Evolutionary conservation across 2,113 vertebrate genomes (phyloP).

Genomic region (Prunella fulvescens): DNA sequence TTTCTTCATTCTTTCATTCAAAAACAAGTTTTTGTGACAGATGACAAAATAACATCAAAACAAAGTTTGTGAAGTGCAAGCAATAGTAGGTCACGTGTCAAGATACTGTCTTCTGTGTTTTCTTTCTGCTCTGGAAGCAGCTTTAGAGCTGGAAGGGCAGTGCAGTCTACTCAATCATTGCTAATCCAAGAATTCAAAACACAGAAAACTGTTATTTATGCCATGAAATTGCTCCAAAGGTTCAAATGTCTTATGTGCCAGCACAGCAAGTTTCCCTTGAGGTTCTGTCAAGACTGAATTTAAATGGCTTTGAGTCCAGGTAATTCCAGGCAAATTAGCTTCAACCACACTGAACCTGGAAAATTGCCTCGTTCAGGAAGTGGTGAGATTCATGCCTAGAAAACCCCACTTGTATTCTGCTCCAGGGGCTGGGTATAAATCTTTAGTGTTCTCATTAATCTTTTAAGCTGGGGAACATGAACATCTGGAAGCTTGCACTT

Average conservation of each 20-base stretch:
- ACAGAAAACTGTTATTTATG: slow-evolving; percentile 1
- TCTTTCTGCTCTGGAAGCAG: not conserved
- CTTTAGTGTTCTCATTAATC: slow-evolving; percentile 56
- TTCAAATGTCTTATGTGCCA: not conserved
- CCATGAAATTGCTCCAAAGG: not conserved
- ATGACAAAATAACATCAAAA: not conserved
- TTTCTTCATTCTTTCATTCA: not conserved
- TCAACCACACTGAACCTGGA: slow-evolving; percentile 1
- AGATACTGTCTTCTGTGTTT: not conserved
- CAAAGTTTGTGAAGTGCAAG: not conserved
- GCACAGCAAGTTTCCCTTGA: slow-evolving; percentile 15
- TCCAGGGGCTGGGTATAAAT: slow-evolving; percentile 44
- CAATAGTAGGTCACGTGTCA: not conserved
- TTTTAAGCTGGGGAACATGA: slow-evolving; percentile 51
- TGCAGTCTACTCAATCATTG: not conserved
- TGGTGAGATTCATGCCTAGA: slow-evolving; percentile 3
- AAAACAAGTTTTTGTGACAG: not conserved
- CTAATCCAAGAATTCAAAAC: not conserved
- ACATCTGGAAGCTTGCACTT: slow-evolving; percentile 61
- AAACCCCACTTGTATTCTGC: slow-evolving; percentile 28
- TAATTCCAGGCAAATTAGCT: slow-evolving; percentile 49
- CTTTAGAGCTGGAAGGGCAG: not conserved
- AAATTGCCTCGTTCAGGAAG: slow-evolving; percentile 24
- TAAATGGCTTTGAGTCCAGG: slow-evolving; percentile 26
- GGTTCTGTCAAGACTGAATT: not conserved